Evolutionary conservation across 2,797 vertebrate genomes (phyloP).

Genomic region (Melopsittacus undulatus): DNA sequence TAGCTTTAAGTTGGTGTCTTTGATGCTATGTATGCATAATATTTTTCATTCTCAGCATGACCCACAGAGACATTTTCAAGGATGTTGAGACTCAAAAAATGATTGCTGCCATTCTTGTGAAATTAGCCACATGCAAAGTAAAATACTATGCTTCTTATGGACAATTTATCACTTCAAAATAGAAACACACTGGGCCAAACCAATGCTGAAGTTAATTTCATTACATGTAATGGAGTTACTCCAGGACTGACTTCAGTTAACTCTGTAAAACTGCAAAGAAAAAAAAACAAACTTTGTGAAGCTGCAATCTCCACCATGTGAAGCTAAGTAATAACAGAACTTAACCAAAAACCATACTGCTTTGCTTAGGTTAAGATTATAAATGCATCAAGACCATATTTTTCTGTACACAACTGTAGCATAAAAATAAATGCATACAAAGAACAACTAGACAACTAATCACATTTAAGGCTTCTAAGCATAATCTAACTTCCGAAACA

Average conservation of each 20-base stretch:
- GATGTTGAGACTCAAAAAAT: conserved; percentile 23
- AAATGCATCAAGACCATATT: background rate
- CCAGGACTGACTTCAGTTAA: background rate
- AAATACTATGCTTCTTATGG: background rate
- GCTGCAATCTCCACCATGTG: background rate
- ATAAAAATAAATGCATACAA: background rate
- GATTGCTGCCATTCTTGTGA: background rate
- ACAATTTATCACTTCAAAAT: conserved; percentile 32
- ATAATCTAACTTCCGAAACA: background rate
- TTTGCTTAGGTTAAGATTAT: background rate
- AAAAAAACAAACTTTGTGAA: background rate
- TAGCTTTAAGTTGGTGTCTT: conserved; percentile 20
- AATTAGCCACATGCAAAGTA: conserved; percentile 15
- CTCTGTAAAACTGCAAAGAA: background rate
- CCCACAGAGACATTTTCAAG: background rate
- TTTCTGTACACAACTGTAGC: background rate
- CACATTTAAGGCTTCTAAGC: background rate
- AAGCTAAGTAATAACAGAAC: background rate
- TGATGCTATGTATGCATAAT: background rate
- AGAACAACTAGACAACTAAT: background rate
- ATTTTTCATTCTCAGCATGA: conserved; percentile 41
- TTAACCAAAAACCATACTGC: background rate
- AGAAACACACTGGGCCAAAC: background rate
- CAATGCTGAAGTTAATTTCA: background rate
- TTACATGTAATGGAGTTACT: background rate